phyloP scores from a whole-genome alignment of 2,888 invertebrate species.

The Deilephila elpenor region DNA sequence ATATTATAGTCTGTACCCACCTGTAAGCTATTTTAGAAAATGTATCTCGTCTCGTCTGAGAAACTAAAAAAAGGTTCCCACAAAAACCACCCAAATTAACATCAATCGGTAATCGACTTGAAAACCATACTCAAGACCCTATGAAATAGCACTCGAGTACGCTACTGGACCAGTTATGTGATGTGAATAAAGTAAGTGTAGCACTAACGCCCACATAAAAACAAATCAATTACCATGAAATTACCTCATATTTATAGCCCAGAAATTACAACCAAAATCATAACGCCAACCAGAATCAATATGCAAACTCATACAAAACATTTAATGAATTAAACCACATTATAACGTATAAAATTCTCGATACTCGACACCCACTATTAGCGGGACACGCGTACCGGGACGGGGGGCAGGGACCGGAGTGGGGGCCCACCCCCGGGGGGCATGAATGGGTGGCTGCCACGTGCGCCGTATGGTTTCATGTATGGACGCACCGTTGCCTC shows the following conservation, averaged over 20 bases:
- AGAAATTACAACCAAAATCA: not conserved
- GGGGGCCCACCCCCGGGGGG: not conserved
- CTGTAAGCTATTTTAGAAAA: too few relatives aligned
- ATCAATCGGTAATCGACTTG: too few relatives aligned
- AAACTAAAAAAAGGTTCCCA: too few relatives aligned
- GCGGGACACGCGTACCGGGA: not conserved
- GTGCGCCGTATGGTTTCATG: constrained; percentile 46
- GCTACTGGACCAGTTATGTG: too few relatives aligned
- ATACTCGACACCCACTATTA: not conserved
- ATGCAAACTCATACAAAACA: not conserved
- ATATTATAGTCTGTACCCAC: too few relatives aligned
- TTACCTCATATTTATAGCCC: not conserved
- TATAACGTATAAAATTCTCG: constrained; percentile 3
- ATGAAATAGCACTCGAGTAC: too few relatives aligned
- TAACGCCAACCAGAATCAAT: not conserved
- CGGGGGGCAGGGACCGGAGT: not conserved
- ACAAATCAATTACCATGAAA: too few relatives aligned
- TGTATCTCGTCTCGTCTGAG: too few relatives aligned
- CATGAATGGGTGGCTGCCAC: constrained; percentile 21
- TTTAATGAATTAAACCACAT: not conserved
- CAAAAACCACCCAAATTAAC: too few relatives aligned
- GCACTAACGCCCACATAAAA: too few relatives aligned
- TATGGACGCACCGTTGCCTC: constrained; percentile 51
- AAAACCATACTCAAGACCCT: too few relatives aligned
- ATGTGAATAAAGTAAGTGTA: too few relatives aligned